Evolutionary conservation across 1,140 invertebrate genomes (phyloP), one percentile per base, ranked within the genome.

Genomic region (Atta texana): DNA sequence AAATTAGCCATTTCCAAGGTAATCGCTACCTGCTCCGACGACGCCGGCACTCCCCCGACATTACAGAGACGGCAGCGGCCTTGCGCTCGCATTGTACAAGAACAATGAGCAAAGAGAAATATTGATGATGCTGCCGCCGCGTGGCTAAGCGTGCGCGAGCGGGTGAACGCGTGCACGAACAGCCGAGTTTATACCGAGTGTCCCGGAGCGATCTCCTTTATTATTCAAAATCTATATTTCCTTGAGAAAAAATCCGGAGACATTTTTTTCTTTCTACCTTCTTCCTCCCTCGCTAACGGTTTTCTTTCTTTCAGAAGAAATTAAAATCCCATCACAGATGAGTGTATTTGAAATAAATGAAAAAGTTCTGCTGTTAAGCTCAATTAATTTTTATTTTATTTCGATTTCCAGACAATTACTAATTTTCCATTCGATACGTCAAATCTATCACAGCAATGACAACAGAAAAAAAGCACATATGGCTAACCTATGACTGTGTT

Each of bases 51-150:
- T 85, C 78, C 90, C 82, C 57, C 77, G 89, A 90, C 82, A 91
- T 91, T 91, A 91, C 90, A 91, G 89, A 81, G 76, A 90, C 89
- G 75, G 88, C 74, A 87, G 51, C 28, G 85, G 89, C 82, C 82
- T 88, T 90, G 90, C 85, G 84, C 69, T 78, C 87, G 90, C 85
- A 94, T 94, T 94, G 94, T 94, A 92, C 94, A 93, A 94, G 93
- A 94, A 94, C 94, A 94, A 94, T 93, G 93, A 94, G 94, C 93
- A 94, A 94, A 94, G 94, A 92, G 94, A 94, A 94, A 93, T 94
- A 94, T 94, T 94, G 94, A 94, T 94, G 94, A 94, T 86, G 89
- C 87, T 78, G 74, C 85, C 91, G 92, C 82, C 92, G 91, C 86
- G 89, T 89, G 92, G 88, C 89, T 90, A 91, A 91, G 89, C 91